A percentile compares a stretch with the other conserved stretches of the same genome.
These are phyloP conservation scores for Noctua comes DNA, from an alignment of 2,888 invertebrate genomes.

Conservation along the genomic window DNA sequence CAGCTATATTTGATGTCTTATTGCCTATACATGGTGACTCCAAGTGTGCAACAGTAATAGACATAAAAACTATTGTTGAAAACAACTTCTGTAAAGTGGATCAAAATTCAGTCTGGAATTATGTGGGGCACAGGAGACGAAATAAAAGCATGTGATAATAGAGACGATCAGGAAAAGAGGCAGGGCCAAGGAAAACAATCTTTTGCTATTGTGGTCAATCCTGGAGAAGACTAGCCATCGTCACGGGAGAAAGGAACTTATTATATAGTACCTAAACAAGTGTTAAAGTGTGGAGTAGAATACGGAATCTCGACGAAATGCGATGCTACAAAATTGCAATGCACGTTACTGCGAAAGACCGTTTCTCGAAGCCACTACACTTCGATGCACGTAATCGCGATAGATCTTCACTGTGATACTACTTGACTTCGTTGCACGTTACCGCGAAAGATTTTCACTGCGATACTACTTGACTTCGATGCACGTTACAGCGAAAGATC, in stretches of 20 bases:
- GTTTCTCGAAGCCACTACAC: no score
- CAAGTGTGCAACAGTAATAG: neutral
- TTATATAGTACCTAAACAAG: neutral
- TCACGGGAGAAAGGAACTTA: neutral
- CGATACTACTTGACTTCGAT: no score
- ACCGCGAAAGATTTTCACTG: no score
- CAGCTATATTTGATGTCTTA: neutral
- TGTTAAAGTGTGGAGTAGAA: neutral
- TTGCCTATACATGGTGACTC: no score
- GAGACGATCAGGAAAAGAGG: neutral
- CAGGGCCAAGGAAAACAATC: neutral
- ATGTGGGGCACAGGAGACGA: neutral
- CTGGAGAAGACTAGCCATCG: neutral
- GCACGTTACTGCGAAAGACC: no score
- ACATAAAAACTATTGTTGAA: neutral
- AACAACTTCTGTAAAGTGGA: neutral
- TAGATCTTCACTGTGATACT: no score
- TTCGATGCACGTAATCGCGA: no score
- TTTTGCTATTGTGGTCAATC: neutral
- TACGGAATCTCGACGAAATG: no score
- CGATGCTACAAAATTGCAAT: no score
- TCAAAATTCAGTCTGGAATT: neutral
- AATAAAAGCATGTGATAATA: no score
- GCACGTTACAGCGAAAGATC: rapidly evolving
- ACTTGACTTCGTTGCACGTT: no score